A percentile compares a stretch with the other conserved stretches of the same genome.
These are phyloP conservation scores for Halcyon malimbica DNA, from an alignment of 2,113 vertebrate genomes.

Conservation along the genomic window DNA sequence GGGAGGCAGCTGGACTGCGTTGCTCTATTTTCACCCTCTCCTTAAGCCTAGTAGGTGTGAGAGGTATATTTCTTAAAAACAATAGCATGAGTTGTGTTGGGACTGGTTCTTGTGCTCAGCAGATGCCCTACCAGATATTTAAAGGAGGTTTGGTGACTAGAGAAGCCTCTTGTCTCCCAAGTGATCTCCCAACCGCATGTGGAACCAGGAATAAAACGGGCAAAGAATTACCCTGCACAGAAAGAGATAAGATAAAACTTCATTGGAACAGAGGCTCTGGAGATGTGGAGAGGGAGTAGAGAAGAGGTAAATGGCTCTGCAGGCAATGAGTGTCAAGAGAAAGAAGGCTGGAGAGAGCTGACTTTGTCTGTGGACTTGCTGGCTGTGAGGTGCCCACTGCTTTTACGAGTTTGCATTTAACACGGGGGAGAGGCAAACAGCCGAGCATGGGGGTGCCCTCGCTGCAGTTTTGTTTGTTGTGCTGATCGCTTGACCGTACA, in stretches of 20 bases:
- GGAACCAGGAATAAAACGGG: accelerated
- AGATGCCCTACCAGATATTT: not conserved
- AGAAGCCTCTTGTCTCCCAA: not conserved
- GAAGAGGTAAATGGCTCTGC: not conserved
- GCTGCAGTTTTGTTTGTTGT: not conserved
- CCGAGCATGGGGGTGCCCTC: accelerated
- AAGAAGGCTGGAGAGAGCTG: not conserved
- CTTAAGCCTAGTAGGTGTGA: not conserved
- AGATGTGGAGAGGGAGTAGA: not conserved
- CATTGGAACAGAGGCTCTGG: not conserved
- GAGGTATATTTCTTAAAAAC: not conserved
- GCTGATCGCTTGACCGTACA: not conserved
- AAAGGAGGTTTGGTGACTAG: not conserved
- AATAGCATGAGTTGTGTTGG: accelerated
- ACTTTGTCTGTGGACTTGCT: not conserved
- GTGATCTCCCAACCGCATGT: accelerated
- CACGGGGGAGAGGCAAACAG: not conserved
- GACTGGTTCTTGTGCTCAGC: not conserved
- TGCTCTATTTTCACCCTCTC: not conserved
- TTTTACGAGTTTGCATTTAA: not conserved
- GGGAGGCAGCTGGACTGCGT: not conserved
- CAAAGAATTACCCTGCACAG: not conserved
- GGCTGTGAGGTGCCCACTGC: not conserved
- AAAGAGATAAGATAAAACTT: not conserved
- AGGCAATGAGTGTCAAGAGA: not conserved